These are phyloP conservation scores for Syrmaticus mikado DNA, from an alignment of 2,113 vertebrate genomes.

Conservation along the genomic window DNA sequence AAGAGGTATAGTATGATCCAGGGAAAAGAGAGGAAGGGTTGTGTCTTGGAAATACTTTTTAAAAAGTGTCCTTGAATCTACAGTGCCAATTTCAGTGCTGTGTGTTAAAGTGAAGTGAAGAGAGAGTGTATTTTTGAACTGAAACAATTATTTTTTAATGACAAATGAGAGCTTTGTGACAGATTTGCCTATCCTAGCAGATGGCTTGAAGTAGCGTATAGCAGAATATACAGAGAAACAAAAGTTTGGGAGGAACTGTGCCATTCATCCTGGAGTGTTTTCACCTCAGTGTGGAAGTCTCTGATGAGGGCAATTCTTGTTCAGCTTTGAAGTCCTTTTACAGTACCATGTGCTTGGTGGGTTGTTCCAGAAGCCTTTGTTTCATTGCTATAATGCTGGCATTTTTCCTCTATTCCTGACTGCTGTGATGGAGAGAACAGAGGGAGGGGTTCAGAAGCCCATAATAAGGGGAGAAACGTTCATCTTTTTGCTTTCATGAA, in stretches of 20 bases:
- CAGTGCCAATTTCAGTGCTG: not conserved
- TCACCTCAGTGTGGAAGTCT: not conserved
- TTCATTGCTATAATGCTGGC: not conserved
- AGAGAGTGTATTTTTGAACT: not conserved
- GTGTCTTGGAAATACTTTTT: not conserved
- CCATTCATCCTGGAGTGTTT: not conserved
- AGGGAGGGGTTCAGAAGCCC: not conserved
- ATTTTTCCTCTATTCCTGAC: not conserved
- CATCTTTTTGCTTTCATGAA: rapidly evolving
- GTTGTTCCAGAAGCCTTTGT: not conserved
- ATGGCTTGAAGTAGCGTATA: not conserved
- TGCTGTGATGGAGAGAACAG: not conserved
- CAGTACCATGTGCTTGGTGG: not conserved
- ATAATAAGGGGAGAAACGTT: not conserved
- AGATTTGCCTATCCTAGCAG: not conserved
- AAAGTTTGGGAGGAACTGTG: not conserved
- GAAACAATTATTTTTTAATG: not conserved
- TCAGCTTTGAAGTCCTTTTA: not conserved
- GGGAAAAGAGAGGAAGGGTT: not conserved
- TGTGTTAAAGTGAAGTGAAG: not conserved
- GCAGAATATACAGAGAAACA: not conserved
- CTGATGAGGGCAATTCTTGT: not conserved
- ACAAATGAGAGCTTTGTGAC: not conserved
- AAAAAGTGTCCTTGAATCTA: not conserved
- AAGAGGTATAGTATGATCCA: not conserved